A percentile compares a stretch with the other conserved stretches of the same genome.
Evolutionary conservation across 2,113 vertebrate species (phyloP).

Genomic region (Podarcis cretensis): DNA sequence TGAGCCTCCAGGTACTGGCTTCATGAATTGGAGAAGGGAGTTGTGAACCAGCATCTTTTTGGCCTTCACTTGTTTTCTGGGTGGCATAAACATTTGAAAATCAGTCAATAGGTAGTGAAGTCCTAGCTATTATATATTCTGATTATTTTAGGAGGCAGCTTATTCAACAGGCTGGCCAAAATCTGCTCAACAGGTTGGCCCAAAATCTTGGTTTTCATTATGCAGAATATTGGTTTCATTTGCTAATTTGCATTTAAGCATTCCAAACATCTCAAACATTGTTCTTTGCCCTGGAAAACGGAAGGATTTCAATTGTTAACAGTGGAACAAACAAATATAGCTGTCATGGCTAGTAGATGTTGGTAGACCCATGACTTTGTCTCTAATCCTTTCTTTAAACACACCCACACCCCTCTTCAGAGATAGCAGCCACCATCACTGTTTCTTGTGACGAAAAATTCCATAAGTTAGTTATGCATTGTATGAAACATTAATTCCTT

Average conservation of each 20-base stretch:
- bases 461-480: background rate
- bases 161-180: background rate
- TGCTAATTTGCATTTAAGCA: background rate
- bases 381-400: background rate
- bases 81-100: background rate
- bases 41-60: background rate
- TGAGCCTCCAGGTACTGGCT: background rate
- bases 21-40: background rate
- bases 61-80: background rate
- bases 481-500: background rate
- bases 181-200: background rate
- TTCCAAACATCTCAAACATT: background rate
- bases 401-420: background rate
- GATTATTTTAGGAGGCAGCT: background rate
- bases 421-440: background rate
- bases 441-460: background rate
- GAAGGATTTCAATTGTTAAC: background rate
- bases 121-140: background rate
- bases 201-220: background rate
- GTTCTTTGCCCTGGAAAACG: background rate
- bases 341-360: background rate
- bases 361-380: background rate
- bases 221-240: background rate
- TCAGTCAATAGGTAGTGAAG: background rate
- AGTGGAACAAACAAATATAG: background rate